phyloP scores from a whole-genome alignment of 2,888 invertebrate species.

The Xiphydria camelus region DNA sequence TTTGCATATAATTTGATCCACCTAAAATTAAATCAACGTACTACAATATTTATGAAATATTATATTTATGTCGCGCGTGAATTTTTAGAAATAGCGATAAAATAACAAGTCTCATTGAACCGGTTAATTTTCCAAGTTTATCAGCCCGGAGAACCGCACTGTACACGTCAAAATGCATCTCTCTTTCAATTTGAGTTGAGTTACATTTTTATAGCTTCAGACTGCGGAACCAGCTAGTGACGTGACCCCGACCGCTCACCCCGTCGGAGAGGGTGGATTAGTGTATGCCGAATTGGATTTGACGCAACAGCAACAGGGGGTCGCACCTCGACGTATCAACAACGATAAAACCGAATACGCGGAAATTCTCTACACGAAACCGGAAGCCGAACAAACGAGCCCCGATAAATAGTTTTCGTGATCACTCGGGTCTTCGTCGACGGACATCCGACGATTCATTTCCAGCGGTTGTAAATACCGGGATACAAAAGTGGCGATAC shows the following conservation, averaged over 20 bases:
- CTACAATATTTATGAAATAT: too few species aligned
- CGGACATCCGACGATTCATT: neutral
- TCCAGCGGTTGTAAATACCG: neutral
- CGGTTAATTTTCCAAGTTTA: too few species aligned
- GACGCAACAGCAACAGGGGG: constrained; percentile 43
- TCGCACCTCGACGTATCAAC: constrained; percentile 51
- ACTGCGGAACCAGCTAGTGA: constrained; percentile 15
- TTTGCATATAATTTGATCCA: too few species aligned
- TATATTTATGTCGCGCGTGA: too few species aligned
- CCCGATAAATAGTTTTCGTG: constrained; percentile 44
- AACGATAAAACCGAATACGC: constrained; percentile 78
- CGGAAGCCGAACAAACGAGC: constrained; percentile 53
- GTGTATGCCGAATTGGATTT: constrained; percentile 55
- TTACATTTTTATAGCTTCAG: constrained; percentile 20
- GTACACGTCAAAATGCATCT: too few species aligned
- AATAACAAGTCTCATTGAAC: too few species aligned
- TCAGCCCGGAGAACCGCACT: too few species aligned
- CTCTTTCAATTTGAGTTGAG: too few species aligned
- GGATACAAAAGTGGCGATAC: too few species aligned
- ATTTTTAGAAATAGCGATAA: too few species aligned
- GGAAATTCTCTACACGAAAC: constrained; percentile 76
- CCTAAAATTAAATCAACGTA: too few species aligned
- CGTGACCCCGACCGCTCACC: constrained; percentile 25
- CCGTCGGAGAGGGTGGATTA: constrained; percentile 42
- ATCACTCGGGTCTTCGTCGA: neutral